Evolutionary conservation across 2,888 invertebrate species (phyloP).

Genomic region (Cosmia trapezina): DNA sequence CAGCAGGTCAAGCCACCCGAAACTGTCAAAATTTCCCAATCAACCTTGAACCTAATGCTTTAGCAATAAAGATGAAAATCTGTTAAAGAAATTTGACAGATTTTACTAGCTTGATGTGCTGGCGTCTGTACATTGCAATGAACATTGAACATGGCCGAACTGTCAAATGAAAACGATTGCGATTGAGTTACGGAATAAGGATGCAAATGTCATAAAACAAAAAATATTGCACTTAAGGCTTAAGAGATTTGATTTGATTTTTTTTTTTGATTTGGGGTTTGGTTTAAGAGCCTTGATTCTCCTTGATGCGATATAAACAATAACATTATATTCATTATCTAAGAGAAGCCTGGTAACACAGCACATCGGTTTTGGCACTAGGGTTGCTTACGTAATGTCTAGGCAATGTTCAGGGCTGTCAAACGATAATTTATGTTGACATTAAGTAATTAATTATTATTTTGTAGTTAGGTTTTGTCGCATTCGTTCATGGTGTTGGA

Average conservation of each 20-base stretch:
- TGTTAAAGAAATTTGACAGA: too few relatives aligned
- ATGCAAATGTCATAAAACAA: not conserved
- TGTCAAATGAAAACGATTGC: not conserved
- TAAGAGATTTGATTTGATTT: too few relatives aligned
- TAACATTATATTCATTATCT: constrained; percentile 25
- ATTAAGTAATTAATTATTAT: not conserved
- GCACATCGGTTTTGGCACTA: constrained; percentile 40
- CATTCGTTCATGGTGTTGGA: not conserved
- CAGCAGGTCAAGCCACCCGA: too few relatives aligned
- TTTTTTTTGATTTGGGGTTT: too few relatives aligned
- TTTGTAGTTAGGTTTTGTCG: not conserved
- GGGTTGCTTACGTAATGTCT: constrained; percentile 35
- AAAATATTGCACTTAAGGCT: not conserved
- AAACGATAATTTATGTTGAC: not conserved
- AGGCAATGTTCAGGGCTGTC: constrained; percentile 39
- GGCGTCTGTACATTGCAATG: not conserved
- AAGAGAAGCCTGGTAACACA: constrained; percentile 38
- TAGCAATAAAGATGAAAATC: too few relatives aligned
- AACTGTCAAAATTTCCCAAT: too few relatives aligned
- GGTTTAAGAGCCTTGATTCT: too few relatives aligned
- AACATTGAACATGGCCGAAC: not conserved
- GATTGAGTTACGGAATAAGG: not conserved
- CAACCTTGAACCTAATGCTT: too few relatives aligned
- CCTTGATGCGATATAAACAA: constrained; percentile 35
- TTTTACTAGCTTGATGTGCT: too few relatives aligned